Evolutionary conservation across 2,888 invertebrate genomes (phyloP), one percentile per base, ranked within the genome.

Genomic region (Heliconius hortense): DNA sequence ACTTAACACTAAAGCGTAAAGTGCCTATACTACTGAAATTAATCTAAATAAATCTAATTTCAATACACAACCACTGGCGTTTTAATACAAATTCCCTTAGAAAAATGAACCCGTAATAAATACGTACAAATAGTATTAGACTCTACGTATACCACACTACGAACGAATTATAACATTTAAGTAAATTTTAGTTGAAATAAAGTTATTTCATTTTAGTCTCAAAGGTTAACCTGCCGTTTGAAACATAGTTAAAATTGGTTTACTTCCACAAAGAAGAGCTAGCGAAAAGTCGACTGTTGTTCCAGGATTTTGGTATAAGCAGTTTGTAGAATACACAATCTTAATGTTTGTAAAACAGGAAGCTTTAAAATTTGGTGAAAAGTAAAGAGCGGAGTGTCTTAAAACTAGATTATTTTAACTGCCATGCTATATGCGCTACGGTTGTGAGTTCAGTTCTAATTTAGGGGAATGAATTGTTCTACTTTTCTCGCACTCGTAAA

Each of bases 231-330:
- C 70, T 56, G 24, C 35, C 31, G 18, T 24, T 39, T 11, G 39
- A 60, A 39, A 66, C 39, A 43, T 35, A 71, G 60, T 71, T 71
- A 39, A 60, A 70, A 70, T 70, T 35, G 39, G 39, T 62, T 71
- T 62, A 56, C 39, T 60, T 39, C 18, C 26, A 60, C 59, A 71
- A 62, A 71, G 59, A 24, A 62, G 56, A 31, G 35, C 39, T 39
- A 43, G 60, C 24, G 53, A 28, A 56, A 69, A 26, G 39, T 60
- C 59, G 24, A 24, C 24, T 13, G 26, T 62, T 60, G 43, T 71
- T 39, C 21, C 26, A 26, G 24, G 60, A 59, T 59, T 31, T 24
- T 39, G 5, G 24, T 66, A 66, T 15, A 24, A 60, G 24, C 59
- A 24, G 59, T 60, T 13, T 26, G 24, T 60, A 18, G 26, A 26